Evolutionary conservation across 1,140 invertebrate genomes (phyloP), one percentile per base, ranked within the genome.

Genomic region (Caerostris extrusa): DNA sequence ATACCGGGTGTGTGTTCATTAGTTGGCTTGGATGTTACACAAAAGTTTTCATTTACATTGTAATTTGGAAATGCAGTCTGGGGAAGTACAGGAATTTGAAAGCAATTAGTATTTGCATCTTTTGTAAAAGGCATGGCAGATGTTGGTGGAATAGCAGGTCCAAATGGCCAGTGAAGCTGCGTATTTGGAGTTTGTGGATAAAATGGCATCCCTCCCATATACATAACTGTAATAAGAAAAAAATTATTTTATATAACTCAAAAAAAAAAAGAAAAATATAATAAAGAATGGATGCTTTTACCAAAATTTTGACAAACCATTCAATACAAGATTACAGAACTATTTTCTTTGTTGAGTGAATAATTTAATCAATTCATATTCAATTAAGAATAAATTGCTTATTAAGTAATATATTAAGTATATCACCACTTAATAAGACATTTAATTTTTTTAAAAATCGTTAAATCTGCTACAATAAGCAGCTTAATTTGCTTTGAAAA

Each of bases 171-270:
- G 5, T 88, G 86, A 34, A 57, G 19, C 19, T 58, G 85, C 10
- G 60, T 8, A 57, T 57, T 88, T 88, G 86, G 34, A 3, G 89
- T 5, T n/a, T 89, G 56, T 19, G 90, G 94, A 50, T 53, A 87
- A 56, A 53, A 94, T 17, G 93, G 93, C 57, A 94, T 55, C 10
- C 86, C 57, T 57, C 89, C 89, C 89, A 94, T 91, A 56, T 91
- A 94, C 53, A 94, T 82, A 61, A 94, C 94, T 91, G 64, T 64
- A 34, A 34, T 34, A 34, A 34, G 34, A 91, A 77, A 34, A 81
- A 7, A 82, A 67, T n/a, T 77, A 53, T 6, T 34, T 34, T 5
- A 61, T 7, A 67, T 85, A 14, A 82, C 60, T 14, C 19, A 60
- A 34, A 17, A 8, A 53, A 17, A 14, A 53, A 82, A 82, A 7